Evolutionary conservation across 2,113 vertebrate genomes (phyloP), one percentile per base, ranked within the genome.

Genomic region (Progne subis): DNA sequence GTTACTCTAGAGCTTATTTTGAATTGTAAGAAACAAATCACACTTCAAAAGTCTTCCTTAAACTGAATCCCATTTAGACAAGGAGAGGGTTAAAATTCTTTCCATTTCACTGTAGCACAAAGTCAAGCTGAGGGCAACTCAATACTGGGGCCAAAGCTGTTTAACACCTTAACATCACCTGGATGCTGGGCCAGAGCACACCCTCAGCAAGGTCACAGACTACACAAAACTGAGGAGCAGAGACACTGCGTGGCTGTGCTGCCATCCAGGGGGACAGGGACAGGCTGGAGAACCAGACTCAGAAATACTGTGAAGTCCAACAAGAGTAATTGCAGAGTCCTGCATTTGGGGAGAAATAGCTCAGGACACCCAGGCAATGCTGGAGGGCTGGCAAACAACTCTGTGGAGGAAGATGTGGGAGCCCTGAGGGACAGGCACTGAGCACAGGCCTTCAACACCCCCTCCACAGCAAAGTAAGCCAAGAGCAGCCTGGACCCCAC

Each of bases 361-460:
- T 24, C 1, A 1, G 55, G 43, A 43, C 57, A 86, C 3, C 8
- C n/a, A 47, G 49, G 43, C 11, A 32, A 5, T 23, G 46, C 32
- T 47, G 31, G 18, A 47, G 8, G 6, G 70, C 68, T 87, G 34
- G 53, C 31, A 86, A 74, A 49, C 26, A 74, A 15, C 69, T 81
- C n/a, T 56, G 1, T 5, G 3, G 50, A 52, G 23, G 32, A 84
- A 39, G 63, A 72, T 37, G 53, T 59, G 39, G 39, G 53, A 91
- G 29, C 28, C 39, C n/a, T 63, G 52, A 28, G 55, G n/a, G 4
- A 72, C 11, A 76, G 21, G 20, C 37, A 71, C 52, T 68, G 47
- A 63, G 12, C 31, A 71, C 0, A 0, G 83, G 63, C 25, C 21
- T 57, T 31, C 29, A 71, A 50, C 7, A 32, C 1, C 44, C 23